Base-by-base conservation (phyloP, 2,888 invertebrate species). In the Athalia circularis region DNA sequence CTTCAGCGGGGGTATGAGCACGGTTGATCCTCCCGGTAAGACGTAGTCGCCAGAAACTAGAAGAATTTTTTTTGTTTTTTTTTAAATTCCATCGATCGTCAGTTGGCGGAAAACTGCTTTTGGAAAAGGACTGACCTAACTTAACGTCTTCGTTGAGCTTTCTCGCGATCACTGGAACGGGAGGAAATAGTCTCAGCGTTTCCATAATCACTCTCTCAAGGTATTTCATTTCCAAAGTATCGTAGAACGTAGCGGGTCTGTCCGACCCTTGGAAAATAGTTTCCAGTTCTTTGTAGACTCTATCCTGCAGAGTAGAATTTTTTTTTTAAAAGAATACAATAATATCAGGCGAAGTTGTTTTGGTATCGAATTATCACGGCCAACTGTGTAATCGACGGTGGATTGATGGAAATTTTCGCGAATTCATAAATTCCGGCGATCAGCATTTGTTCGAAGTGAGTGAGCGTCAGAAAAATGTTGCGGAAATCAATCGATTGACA, bases 201-300 rank as follows among this genome's bases (percentile, higher is more conserved):
- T 96, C 96, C 94, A 96, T 94, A 68, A 96, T 92, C 80, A 96
- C 95, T 80, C 96, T 92, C 90, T 96, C 96, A 83, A 96, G 90
- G 86, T 95, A 96, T 89, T 96, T 96, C 95, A 96, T 96, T 89
- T 96, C 95, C n/a, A 96, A 88, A 1, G 96, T 96, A 83, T 96
- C 96, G 85, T 95, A 94, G 91, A 95, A 96, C 9, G 95, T 96
- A 65, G 94, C 94, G 3, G 94, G 94, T 29, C 96, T 93, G 85
- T 95, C 93, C 0, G 95, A 94, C 83, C 94, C 94, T 57, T 95
- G 94, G 86, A 96, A 96, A 83, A 96, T 95, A 77, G 92, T 92
- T 83, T 95, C 93, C 57, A 96, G 85, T 89, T 96, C 96, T 81
- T 95, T 94, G 72, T 94, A 91, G 4, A 95, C 95, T 85, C 94